These are phyloP conservation scores for Morpho achilles DNA, from an alignment of 2,888 invertebrate species.

Conservation along the genomic window DNA sequence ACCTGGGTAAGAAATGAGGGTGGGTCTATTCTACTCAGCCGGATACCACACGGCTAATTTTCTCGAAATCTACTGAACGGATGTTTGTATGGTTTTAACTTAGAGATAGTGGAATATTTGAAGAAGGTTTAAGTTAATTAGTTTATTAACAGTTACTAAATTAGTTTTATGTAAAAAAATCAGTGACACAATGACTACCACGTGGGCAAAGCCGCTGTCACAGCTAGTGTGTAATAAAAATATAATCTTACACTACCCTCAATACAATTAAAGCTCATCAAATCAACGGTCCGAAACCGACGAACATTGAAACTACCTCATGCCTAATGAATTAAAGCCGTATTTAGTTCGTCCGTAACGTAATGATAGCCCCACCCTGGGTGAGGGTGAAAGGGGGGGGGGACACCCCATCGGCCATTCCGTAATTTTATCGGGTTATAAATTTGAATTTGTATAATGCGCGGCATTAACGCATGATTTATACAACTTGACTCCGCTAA, in stretches of 20 bases:
- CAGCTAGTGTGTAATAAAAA: not conserved
- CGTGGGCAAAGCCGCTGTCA: no score
- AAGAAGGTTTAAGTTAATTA: no score
- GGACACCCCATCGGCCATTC: conserved; percentile 61
- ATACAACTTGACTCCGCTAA: conserved; percentile 78
- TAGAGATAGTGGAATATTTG: no score
- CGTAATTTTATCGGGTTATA: conserved; percentile 80
- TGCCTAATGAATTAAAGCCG: conserved; percentile 67
- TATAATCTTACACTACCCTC: not conserved
- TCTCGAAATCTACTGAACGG: no score
- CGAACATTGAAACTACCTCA: conserved; percentile 28
- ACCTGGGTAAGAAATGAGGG: no score
- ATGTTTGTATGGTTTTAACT: no score
- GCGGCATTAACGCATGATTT: conserved; percentile 77
- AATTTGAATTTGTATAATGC: conserved; percentile 80
- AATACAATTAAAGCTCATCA: conserved; percentile 22
- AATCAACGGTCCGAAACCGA: conserved; percentile 24
- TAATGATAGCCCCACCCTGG: conserved; percentile 43
- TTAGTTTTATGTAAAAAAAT: no score
- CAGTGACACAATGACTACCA: no score
- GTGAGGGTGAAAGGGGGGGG: conserved; percentile 36
- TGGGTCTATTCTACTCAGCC: no score
- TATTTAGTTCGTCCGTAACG: conserved; percentile 51
- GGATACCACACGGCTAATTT: no score
- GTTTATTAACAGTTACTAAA: no score